Base-by-base conservation (phyloP, 1,140 invertebrate species). In the Riptortus pedestris region DNA sequence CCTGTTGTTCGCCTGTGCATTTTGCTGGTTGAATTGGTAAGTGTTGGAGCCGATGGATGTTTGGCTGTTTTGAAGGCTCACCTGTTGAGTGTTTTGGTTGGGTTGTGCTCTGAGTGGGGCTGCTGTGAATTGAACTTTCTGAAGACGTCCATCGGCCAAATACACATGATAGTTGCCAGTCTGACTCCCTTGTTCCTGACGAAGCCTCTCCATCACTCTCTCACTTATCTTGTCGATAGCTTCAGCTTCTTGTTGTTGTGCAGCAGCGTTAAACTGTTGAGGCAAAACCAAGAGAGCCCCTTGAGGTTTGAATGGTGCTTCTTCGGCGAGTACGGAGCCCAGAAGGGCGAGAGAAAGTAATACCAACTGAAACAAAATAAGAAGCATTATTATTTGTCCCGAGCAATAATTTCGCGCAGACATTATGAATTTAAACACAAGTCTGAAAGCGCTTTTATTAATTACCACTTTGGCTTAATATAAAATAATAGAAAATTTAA, bases 81-180 rank as follows among this genome's bases (percentile, higher is more conserved):
- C 26, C 51, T 55, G 51, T 27, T 55, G 51, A 26, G 18, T 55
- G 22, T 55, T 55, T 3, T 38, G 22, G 51, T 27, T 55, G 59
- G 7, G 18, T 55, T 27, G 31, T 27, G 18, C 12, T 47, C 24
- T 58, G 1, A 55, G 2, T 1, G 65, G 66, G 11, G 57, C 57
- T 12, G 67, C 27, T 16, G 63, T 66, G 66, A 63, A 70, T 24
- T 65, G 60, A 16, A 70, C 67, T 2, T 63, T 52, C 55, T 70
- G 69, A 24, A 70, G 67, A 38, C 65, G 48, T 26, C 69, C 69
- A 45, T 70, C 67, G 0, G 67, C 65, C 27, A 70, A 51, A 16
- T 67, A 61, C 11, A 70, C 64, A 48, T 70, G 64, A 63, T 70
- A 70, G 7, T 52, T 51, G 5, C 69, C 69, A n/a, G 48, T 60